phyloP scores from a whole-genome alignment of 2,888 invertebrate genomes.

The Scaptomyza caliginosa region DNA sequence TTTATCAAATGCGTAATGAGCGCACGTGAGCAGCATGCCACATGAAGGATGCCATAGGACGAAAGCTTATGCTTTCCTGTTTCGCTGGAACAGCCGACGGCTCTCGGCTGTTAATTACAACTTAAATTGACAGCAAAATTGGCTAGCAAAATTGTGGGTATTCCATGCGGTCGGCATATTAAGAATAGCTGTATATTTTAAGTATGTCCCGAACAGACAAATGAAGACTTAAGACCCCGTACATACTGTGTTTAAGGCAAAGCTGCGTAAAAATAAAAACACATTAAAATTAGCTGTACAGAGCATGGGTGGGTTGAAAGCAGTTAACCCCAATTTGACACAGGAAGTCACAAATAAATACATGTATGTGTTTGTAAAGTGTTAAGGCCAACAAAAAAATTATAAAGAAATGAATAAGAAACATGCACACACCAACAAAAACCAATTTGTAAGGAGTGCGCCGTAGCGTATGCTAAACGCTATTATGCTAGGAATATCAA shows the following conservation, averaged over 20 bases:
- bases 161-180: conserved; percentile 78
- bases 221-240: conserved; percentile 74
- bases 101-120: conserved; percentile 72
- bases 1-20: conserved; percentile 83
- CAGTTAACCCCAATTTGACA: conserved; percentile 77
- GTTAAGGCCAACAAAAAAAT: conserved; percentile 49
- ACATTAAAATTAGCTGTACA: conserved; percentile 58
- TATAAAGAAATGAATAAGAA: background rate
- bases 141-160: conserved; percentile 75
- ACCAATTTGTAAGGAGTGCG: conserved; percentile 6
- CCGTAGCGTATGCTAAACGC: conserved; percentile 69
- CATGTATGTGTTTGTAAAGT: conserved; percentile 70
- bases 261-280: conserved; percentile 41
- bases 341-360: conserved; percentile 76
- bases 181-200: conserved; percentile 44
- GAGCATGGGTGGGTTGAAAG: conserved; percentile 21
- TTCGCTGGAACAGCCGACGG: conserved; percentile 33
- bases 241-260: conserved; percentile 49
- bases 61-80: conserved; percentile 51
- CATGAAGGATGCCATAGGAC: conserved; percentile 33
- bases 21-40: conserved; percentile 81
- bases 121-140: conserved; percentile 80
- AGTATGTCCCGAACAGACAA: conserved; percentile 54
- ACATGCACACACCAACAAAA: conserved; percentile 3
- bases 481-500: conserved; percentile 74